phyloP scores from a whole-genome alignment of 2,888 invertebrate species.

The Dorcus parallelipipedus region DNA sequence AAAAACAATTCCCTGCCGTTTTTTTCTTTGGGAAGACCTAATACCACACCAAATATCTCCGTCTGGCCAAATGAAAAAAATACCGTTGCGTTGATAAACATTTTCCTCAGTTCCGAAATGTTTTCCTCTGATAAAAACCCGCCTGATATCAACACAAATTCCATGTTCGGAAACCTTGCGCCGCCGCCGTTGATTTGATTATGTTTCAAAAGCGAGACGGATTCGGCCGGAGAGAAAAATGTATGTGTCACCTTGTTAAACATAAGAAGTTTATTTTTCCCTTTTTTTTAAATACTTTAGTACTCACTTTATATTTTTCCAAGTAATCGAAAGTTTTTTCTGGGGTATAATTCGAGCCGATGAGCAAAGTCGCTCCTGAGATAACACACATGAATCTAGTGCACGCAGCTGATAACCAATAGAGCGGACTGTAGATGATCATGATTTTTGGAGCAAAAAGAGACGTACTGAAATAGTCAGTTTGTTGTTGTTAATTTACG shows the following conservation, averaged over 20 bases:
- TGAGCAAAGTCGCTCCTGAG: background rate
- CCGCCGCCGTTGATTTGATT: conserved; percentile 31
- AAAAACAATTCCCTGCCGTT: background rate
- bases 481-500: too few relatives aligned
- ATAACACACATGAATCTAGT: background rate
- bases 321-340: background rate
- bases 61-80: conserved; percentile 40
- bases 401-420: background rate
- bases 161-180: conserved; percentile 35
- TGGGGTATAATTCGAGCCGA: background rate
- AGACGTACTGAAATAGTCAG: too few relatives aligned
- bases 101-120: conserved; percentile 33
- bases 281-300: background rate
- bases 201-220: conserved; percentile 28
- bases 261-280: background rate
- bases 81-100: conserved; percentile 40
- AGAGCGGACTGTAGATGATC: background rate
- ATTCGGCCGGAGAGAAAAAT: conserved; percentile 34
- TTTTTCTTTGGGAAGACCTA: conserved; percentile 19
- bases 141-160: conserved; percentile 34
- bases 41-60: conserved; percentile 36
- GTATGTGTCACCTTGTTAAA: conserved; percentile 28
- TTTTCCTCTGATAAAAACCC: conserved; percentile 33
- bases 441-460: too few relatives aligned
- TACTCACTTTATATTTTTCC: background rate